Evolutionary conservation across 2,797 vertebrate species (phyloP).

Genomic region (Enteromius trimaculatus): DNA sequence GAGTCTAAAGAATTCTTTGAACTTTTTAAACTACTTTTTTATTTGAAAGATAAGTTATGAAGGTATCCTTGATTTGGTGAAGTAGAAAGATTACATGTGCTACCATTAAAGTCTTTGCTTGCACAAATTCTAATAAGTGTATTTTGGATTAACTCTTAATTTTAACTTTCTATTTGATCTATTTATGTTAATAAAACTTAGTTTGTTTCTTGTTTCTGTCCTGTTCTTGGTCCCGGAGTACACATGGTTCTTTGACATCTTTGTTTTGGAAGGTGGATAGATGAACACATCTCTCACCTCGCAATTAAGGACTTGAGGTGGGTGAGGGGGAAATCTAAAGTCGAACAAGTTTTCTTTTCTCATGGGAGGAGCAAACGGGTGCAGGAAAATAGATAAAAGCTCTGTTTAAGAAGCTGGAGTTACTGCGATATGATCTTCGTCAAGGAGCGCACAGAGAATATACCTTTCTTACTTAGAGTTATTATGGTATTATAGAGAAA

Average conservation of each 20-base stretch:
- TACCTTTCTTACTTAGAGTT: background rate
- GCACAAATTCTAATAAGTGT: background rate
- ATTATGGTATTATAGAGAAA: background rate
- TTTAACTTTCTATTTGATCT: background rate
- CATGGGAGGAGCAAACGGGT: slow-evolving; percentile 76
- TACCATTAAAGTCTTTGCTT: background rate
- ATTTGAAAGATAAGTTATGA: background rate
- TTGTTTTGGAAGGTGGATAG: background rate
- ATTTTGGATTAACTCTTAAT: background rate
- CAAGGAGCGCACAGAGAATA: slow-evolving; percentile 30
- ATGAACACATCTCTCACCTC: slow-evolving; percentile 41
- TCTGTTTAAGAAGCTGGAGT: slow-evolving; percentile 59
- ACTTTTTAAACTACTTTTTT: background rate
- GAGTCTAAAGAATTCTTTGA: background rate
- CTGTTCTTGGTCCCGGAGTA: background rate
- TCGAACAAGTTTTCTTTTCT: slow-evolving; percentile 53
- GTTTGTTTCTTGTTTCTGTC: background rate
- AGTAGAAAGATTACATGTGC: background rate
- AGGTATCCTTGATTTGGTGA: background rate
- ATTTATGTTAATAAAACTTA: background rate
- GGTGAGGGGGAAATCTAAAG: slow-evolving; percentile 48
- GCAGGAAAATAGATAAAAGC: slow-evolving; percentile 72
- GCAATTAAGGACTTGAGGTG: slow-evolving; percentile 39
- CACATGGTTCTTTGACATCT: background rate
- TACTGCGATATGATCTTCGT: slow-evolving; percentile 53